phyloP scores from a whole-genome alignment of 2,113 vertebrate genomes.

The Odontophorus gujanensis region DNA sequence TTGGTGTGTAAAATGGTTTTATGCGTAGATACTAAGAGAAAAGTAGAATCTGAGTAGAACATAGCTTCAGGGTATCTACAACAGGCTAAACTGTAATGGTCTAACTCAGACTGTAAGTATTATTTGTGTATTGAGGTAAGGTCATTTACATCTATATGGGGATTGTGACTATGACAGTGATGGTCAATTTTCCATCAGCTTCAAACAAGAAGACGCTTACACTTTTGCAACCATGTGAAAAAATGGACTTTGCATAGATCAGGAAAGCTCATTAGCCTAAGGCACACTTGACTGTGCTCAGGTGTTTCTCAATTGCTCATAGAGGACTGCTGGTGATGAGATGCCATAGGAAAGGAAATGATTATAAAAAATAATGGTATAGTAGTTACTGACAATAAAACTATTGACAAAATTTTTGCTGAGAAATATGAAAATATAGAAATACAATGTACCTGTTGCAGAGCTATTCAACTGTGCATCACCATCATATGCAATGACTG shows the following conservation, averaged over 20 bases:
- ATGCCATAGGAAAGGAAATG: neutral
- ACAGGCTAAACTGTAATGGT: neutral
- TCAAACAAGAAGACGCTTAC: neutral
- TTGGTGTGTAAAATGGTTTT: neutral
- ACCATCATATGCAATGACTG: neutral
- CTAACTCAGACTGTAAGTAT: neutral
- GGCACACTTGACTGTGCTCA: neutral
- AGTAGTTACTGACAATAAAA: neutral
- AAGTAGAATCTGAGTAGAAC: neutral
- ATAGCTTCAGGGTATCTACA: neutral
- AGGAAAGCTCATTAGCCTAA: neutral
- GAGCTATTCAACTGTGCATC: neutral
- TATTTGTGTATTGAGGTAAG: neutral
- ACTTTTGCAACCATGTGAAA: neutral
- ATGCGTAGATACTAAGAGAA: neutral
- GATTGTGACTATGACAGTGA: neutral
- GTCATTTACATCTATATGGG: neutral
- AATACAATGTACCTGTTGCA: neutral
- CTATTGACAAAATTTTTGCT: neutral
- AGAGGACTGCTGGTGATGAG: neutral
- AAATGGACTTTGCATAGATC: neutral
- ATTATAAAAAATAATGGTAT: neutral
- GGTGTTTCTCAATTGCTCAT: neutral
- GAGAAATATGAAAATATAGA: neutral
- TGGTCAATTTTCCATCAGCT: neutral